Conservation (phyloP, 2,888 invertebrate genomes). For the Erebia palarica region DNA sequence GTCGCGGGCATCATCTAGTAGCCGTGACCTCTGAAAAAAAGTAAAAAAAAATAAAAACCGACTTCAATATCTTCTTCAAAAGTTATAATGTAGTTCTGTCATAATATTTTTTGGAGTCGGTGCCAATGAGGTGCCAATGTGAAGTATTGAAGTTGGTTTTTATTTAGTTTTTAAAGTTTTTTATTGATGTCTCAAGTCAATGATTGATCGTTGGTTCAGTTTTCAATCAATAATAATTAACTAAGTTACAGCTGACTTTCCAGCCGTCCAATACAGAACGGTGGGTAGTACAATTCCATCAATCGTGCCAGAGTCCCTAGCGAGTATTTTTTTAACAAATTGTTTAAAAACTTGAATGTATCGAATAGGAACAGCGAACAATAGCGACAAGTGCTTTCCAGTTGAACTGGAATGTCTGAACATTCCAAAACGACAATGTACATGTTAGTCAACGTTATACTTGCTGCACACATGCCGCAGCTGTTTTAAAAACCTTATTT, state of each 20-base stretch:
- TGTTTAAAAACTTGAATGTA: slow-evolving; percentile 32
- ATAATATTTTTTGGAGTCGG: too few relatives aligned
- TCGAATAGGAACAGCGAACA: slow-evolving; percentile 43
- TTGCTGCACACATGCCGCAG: slow-evolving; percentile 49
- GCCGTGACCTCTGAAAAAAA: too few relatives aligned
- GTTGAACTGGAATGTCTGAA: slow-evolving; percentile 47
- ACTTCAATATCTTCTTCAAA: too few relatives aligned
- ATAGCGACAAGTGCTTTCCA: slow-evolving; percentile 45
- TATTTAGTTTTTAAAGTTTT: too few relatives aligned
- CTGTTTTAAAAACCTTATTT: slow-evolving; percentile 53
- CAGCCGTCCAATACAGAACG: slow-evolving; percentile 1
- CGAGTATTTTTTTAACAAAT: slow-evolving; percentile 21
- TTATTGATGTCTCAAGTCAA: background rate
- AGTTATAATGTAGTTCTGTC: too few relatives aligned
- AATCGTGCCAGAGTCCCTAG: background rate
- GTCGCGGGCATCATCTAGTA: too few relatives aligned
- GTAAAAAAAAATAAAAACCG: too few relatives aligned
- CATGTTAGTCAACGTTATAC: slow-evolving; percentile 50
- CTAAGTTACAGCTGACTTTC: background rate
- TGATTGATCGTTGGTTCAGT: background rate
- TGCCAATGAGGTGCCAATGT: too few relatives aligned
- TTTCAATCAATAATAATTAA: background rate
- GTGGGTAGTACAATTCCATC: background rate
- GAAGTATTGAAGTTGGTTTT: too few relatives aligned
- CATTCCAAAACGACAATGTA: slow-evolving; percentile 52